Evolutionary conservation across 1,140 invertebrate species (phyloP).

Genomic region (Bombus balteatus): DNA sequence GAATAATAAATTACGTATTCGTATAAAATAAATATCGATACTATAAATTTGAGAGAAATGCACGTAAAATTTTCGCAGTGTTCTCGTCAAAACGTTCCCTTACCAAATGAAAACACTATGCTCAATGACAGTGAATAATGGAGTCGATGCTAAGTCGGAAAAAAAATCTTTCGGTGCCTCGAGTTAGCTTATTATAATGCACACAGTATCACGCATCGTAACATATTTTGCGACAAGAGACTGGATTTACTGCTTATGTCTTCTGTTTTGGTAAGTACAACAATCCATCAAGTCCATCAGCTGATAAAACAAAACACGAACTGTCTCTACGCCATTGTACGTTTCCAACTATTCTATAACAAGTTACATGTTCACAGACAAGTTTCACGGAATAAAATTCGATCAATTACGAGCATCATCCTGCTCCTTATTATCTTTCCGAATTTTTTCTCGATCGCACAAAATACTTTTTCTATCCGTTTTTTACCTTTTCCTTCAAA

Average conservation of each 20-base stretch:
- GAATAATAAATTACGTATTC: too few relatives aligned
- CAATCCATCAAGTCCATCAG: constrained; percentile 63
- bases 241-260: constrained; percentile 23
- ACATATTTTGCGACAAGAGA: constrained; percentile 19
- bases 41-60: background rate
- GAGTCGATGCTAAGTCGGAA: constrained; percentile 27
- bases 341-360: background rate
- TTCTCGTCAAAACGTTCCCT: constrained; percentile 15
- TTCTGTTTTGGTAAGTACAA: constrained; percentile 58
- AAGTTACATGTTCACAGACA: background rate
- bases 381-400: background rate
- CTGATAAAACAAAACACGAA: constrained; percentile 58
- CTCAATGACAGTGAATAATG: constrained; percentile 43
- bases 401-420: background rate
- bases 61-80: background rate
- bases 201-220: constrained; percentile 20
- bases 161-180: background rate
- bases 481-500: background rate
- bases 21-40: background rate
- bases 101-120: constrained; percentile 51
- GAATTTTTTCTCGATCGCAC: background rate
- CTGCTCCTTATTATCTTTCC: background rate
- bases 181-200: constrained; percentile 45
- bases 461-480: background rate
- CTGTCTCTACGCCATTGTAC: constrained; percentile 59